These are phyloP conservation scores for Donacobius atricapilla DNA, from an alignment of 2,113 vertebrate species.

Conservation along the genomic window DNA sequence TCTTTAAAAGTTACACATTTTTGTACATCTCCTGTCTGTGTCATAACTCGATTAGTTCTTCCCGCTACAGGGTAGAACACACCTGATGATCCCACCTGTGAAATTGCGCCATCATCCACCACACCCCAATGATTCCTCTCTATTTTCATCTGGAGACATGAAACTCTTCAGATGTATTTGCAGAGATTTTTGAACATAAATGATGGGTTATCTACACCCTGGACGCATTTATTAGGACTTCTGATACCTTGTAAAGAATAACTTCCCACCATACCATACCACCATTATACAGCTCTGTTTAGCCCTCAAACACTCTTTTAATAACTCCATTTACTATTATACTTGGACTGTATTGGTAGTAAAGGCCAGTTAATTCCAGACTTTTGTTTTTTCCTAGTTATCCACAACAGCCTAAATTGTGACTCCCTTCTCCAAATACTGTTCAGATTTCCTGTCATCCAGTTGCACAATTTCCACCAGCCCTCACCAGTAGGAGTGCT, in stretches of 20 bases:
- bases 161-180: not conserved
- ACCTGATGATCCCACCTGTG: not conserved
- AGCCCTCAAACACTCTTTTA: not conserved
- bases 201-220: not conserved
- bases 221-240: not conserved
- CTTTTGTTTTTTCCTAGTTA: not conserved
- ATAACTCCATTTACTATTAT: not conserved
- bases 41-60: not conserved
- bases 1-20: not conserved
- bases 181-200: not conserved
- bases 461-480: not conserved
- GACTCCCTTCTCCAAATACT: not conserved
- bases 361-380: not conserved
- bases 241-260: not conserved
- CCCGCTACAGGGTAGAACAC: not conserved
- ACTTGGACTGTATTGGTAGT: not conserved
- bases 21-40: not conserved
- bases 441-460: not conserved
- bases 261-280: fast-evolving
- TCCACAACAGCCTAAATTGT: not conserved
- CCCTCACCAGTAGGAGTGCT: not conserved
- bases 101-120: not conserved
- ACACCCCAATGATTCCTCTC: not conserved
- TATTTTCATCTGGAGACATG: not conserved
- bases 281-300: not conserved